Evolutionary conservation across 2,113 vertebrate species (phyloP), one percentile per base, ranked within the genome.

Genomic region (Calidris pugnax): DNA sequence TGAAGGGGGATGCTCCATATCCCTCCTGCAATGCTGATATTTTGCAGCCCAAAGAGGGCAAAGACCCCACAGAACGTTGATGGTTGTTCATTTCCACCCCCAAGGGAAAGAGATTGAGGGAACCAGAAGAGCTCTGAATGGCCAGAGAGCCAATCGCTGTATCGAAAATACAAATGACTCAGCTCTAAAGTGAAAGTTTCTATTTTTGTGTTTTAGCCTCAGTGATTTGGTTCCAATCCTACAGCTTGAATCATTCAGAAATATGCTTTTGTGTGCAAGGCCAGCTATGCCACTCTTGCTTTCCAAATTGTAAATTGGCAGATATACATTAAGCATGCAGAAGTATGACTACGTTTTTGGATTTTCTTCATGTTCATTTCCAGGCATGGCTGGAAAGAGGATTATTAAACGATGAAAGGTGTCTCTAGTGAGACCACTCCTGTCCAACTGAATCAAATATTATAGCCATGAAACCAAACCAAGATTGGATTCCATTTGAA

Each of bases 161-260:
- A 76, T 32, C 82, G 82, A 95, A 94, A 95, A 93, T 17, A 87
- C 9, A 5, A 82, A 71, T 94, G 95, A 97, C 83, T 97, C 96
- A 96, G 90, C 92, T 87, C 56, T 73, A 77, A 77, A 93, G 71
- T 68, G 51, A 90, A 92, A 93, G 87, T 87, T 92, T 69, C 92
- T 93, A 95, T 94, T 96, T 90, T 69, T 57, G 68, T 62, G 47
- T 80, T 91, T 66, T 90, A 89, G 95, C 73, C 73, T 85, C 66
- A 50, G 59, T 43, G 74, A 93, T 92, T 91, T 68, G 89, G 85
- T 95, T 91, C 63, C 71, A 89, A 72, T 87, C 83, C 93, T 85
- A 57, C 84, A 91, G 72, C 67, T 75, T 79, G 92, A 96, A 91
- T 95, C 92, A 91, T 89, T 96, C 93, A 95, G 62, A 94, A 96